Conservation (phyloP, 37 sponge, comb jelly and placozoan species). For the Oopsacas minuta region DNA sequence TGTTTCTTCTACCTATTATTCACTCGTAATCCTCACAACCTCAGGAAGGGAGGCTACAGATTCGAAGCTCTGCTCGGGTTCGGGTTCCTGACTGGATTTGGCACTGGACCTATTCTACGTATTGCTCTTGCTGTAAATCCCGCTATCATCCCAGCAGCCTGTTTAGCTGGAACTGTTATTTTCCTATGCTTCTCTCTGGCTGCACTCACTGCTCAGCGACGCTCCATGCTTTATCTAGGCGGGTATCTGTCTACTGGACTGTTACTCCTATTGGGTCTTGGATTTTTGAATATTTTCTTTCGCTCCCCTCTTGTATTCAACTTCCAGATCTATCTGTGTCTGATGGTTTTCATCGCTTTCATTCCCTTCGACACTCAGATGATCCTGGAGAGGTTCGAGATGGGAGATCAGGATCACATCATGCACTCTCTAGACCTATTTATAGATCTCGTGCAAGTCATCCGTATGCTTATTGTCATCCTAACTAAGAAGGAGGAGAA, state of each 20-base stretch:
- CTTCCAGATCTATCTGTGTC: conserved; percentile 70
- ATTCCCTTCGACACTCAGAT: conserved; percentile 93
- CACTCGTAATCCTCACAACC: not conserved
- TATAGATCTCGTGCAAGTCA: conserved; percentile 85
- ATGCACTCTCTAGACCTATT: conserved; percentile 93
- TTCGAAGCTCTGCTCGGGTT: not conserved
- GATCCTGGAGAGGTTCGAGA: conserved; percentile 71
- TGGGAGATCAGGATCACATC: conserved; percentile 79
- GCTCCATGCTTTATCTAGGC: conserved; percentile 74
- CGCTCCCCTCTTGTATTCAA: conserved; percentile 53
- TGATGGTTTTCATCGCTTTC: conserved; percentile 84
- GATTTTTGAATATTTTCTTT: conserved; percentile 65
- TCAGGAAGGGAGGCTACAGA: not conserved
- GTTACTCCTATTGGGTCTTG: conserved; percentile 35
- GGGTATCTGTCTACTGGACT: conserved; percentile 61
- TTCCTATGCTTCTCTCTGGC: conserved; percentile 37
- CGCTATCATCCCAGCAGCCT: conserved; percentile 57
- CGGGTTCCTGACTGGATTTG: conserved; percentile 20
- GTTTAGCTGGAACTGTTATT: conserved; percentile 39
- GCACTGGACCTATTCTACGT: conserved; percentile 29
- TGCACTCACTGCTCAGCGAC: conserved; percentile 59
- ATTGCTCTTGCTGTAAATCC: conserved; percentile 29
- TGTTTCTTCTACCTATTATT: not conserved
- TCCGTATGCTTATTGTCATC: conserved; percentile 80
- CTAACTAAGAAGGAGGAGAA: conserved; percentile 54